A percentile compares a stretch with the other conserved stretches of the same genome.
Conservation (phyloP, 2,113 vertebrate species). For the Paradoxurus hermaphroditus region DNA sequence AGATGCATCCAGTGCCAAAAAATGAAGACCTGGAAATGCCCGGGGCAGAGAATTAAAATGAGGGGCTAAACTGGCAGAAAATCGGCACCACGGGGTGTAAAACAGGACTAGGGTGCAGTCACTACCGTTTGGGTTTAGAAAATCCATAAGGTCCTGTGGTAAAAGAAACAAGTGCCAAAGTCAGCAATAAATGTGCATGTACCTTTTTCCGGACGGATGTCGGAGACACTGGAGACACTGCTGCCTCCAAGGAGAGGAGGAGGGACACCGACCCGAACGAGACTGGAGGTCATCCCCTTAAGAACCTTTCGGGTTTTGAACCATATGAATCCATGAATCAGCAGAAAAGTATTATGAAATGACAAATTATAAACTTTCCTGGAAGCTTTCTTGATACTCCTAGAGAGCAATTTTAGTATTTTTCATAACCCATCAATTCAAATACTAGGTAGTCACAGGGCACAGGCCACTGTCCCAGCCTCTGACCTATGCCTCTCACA, state of each 20-base stretch:
- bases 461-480: neutral
- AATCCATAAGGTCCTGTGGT: constrained; percentile 95
- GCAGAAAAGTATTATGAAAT: neutral
- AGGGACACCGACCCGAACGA: too few species aligned
- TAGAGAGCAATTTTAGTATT: neutral
- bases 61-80: constrained; percentile 94
- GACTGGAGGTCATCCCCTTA: neutral
- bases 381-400: neutral
- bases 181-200: neutral
- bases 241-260: neutral
- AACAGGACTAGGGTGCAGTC: constrained; percentile 96
- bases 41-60: constrained; percentile 97
- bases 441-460: neutral
- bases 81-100: constrained; percentile 96
- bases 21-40: constrained; percentile 93
- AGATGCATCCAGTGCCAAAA: constrained; percentile 95
- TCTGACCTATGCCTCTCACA: neutral
- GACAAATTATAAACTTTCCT: neutral
- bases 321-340: neutral
- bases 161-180: constrained; percentile 41
- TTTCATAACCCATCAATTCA: neutral
- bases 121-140: constrained; percentile 92
- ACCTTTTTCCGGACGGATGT: fast-evolving
- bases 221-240: fast-evolving
- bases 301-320: neutral